Evolutionary conservation across 2,113 vertebrate species (phyloP), one percentile per base, ranked within the genome.

Genomic region (Numenius arquata): DNA sequence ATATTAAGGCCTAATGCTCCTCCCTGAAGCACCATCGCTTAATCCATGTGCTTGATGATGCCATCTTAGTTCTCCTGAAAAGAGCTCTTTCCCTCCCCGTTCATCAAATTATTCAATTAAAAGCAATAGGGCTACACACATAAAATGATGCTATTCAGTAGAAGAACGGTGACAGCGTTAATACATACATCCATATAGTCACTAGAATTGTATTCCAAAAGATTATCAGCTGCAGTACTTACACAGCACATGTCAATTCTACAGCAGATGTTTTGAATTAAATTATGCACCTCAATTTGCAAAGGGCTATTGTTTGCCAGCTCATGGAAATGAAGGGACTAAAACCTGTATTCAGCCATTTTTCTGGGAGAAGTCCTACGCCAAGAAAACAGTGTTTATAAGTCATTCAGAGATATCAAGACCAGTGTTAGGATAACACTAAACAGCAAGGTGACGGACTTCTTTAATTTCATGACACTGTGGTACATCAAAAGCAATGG

Each of bases 1-100:
- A 81, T 85, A 94, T 52, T 91, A 88, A 95, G n/a, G 61, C 77
- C 66, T 85, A 89, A 91, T 59, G 50, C 67, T 87, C 77, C 59
- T 95, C 77, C 85, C 89, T 48, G 50, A 94, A 90, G 77, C 55
- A 85, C 26, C 32, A 32, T 23, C 89, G 50, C 82, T 89, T 91
- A 91, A 91, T 94, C 45, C 40, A 56, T 7, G 11, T 34, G 83
- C 71, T 85, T 85, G 74, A 77, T 52, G 79, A 48, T 90, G 30
- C 68, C 83, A 84, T 86, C 43, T 93, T 78, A 90, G 63, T 75
- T 11, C 29, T 87, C 18, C 45, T 63, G 45, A 89, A 89, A 82
- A 91, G 84, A 93, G 38, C n/a, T 86, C 55, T 63, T 93, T 77
- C 29, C 20, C 47, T 94, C 27, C 43, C 47, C 19, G 56, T 61